phyloP scores from a whole-genome alignment of 2,113 vertebrate species.

The Acanthisitta chloris region DNA sequence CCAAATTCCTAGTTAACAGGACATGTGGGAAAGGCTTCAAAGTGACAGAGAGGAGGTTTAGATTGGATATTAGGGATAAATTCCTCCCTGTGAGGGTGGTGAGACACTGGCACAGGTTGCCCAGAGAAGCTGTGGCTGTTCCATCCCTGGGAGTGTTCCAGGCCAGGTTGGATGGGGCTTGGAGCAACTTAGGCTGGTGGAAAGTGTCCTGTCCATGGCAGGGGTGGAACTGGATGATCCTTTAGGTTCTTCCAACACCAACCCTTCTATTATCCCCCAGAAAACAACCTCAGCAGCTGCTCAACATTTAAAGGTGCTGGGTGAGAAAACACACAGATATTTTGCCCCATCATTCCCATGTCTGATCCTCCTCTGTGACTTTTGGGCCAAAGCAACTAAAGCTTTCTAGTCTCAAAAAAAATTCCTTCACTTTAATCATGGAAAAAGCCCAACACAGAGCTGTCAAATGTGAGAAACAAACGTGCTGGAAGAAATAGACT shows the following conservation, averaged over 20 bases:
- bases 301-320: rapidly evolving
- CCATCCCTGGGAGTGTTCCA: background rate
- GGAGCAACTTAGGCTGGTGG: background rate
- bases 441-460: background rate
- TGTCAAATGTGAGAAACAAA: background rate
- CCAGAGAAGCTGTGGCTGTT: background rate
- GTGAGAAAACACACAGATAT: background rate
- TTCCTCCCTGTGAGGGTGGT: rapidly evolving
- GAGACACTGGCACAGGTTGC: background rate
- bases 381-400: background rate
- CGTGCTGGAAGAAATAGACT: background rate
- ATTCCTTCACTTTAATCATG: background rate
- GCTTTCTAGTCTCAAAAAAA: background rate
- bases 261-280: background rate
- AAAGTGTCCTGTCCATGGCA: background rate
- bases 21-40: background rate
- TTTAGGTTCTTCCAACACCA: background rate
- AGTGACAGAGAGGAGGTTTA: too few species aligned
- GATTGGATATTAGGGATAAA: background rate
- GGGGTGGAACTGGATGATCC: background rate
- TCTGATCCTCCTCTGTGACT: background rate
- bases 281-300: background rate
- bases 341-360: background rate
- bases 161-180: background rate
- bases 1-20: background rate